Evolutionary conservation across 2,888 invertebrate species (phyloP), one percentile per base, ranked within the genome.

Genomic region (Buathra laborator): DNA sequence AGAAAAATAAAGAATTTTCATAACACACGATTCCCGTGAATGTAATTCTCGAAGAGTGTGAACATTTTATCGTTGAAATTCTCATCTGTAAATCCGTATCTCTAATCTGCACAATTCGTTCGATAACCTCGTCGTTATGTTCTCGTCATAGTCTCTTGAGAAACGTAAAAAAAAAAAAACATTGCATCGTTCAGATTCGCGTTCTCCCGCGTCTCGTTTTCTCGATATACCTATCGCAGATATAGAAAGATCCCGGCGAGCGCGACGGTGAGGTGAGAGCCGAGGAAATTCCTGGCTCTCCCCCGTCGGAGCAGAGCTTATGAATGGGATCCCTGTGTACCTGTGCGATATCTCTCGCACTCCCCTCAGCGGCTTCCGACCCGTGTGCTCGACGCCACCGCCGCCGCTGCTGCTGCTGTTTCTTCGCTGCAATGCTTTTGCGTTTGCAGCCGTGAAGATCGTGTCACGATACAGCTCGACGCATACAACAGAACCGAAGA

Each of bases 301-400:
- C 44, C 59, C 12, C 32, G 32, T 43, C 44, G 14, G n/a, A 14
- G 12, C 29, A 9, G 43, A 67, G 70, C 64, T 70, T 83, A 83
- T 83, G 83, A 83, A 79, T 80, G 83, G 64, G 53, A 75, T 77
- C 66, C 68, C 53, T 75, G 14, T 64, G 37, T 84, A 77, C 67
- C 81, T 76, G 43, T 19, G 71, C 72, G 56, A 68, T 68, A 74
- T 84, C 79, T 62, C 62, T 62, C 53, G 51, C 53, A 44, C 56
- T 74, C 62, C 37, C 37, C 51, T 76, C 64, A 72, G 66, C 81
- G 77, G 66, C 81, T 71, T 67, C 46, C 71, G 78, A 74, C 32
- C 59, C 59, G 62, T 53, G 56, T 44, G 48, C 24, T 56, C 70
- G 3, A 2, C 24, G 14, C 32, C 4, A 32, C 66, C 70, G 3